Evolutionary conservation across 2,888 invertebrate genomes (phyloP).

Genomic region (Andrena chrysosceles): DNA sequence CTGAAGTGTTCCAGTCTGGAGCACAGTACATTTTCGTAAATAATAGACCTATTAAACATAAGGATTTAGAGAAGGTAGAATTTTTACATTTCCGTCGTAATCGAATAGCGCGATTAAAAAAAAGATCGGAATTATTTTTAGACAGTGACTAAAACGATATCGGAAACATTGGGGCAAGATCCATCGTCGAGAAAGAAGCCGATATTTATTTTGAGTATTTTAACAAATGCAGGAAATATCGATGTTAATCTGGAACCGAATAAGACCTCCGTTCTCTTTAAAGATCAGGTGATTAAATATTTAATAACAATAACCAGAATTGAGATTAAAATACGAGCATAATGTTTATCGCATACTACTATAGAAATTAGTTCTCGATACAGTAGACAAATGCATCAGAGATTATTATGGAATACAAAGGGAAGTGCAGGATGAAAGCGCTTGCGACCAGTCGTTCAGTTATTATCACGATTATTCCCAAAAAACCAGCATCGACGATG

Average conservation of each 20-base stretch:
- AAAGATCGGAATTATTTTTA: constrained; percentile 67
- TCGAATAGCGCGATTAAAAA: not conserved
- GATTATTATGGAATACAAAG: constrained; percentile 77
- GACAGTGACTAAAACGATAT: constrained; percentile 84
- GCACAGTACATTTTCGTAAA: constrained; percentile 85
- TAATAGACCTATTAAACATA: constrained; percentile 86
- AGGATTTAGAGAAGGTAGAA: constrained; percentile 86
- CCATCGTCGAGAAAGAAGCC: constrained; percentile 83
- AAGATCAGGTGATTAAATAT: constrained; percentile 84
- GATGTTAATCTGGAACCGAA: constrained; percentile 88
- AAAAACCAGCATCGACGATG: constrained; percentile 12
- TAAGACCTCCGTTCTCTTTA: constrained; percentile 86
- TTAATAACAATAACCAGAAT: constrained; percentile 15
- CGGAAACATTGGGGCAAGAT: constrained; percentile 81
- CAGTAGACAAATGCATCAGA: constrained; percentile 72
- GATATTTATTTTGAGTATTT: constrained; percentile 84
- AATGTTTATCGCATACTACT: constrained; percentile 23
- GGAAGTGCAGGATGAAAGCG: constrained; percentile 42
- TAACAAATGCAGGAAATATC: constrained; percentile 83
- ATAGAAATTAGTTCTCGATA: constrained; percentile 73
- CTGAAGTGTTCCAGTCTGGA: constrained; percentile 70
- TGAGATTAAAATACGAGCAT: constrained; percentile 15
- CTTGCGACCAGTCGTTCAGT: constrained; percentile 44
- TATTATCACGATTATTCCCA: constrained; percentile 48
- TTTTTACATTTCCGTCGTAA: not conserved